These are phyloP conservation scores for Cydia fagiglandana DNA, from an alignment of 1,140 invertebrate genomes.

Conservation along the genomic window DNA sequence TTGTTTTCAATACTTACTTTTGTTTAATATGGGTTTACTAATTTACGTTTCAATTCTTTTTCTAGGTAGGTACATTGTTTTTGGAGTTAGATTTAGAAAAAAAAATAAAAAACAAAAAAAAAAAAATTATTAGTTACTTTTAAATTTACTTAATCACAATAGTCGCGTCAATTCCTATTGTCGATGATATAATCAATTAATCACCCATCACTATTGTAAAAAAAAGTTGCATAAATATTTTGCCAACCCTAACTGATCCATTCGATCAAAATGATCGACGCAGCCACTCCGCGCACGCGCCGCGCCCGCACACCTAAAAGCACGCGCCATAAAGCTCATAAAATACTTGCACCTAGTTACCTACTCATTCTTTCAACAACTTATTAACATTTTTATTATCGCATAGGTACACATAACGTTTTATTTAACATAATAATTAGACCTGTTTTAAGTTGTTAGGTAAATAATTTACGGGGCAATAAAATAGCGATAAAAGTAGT, in stretches of 20 bases:
- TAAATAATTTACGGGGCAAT: not conserved
- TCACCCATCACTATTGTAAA: not conserved
- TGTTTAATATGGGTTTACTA: not conserved
- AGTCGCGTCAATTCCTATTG: too few relatives aligned
- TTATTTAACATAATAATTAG: too few relatives aligned
- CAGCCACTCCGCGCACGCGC: slow-evolving; percentile 18
- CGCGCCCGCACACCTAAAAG: not conserved
- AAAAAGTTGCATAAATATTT: not conserved
- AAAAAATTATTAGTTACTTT: too few relatives aligned
- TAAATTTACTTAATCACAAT: too few relatives aligned
- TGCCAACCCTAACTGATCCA: not conserved
- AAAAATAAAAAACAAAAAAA: too few relatives aligned
- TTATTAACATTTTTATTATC: too few relatives aligned
- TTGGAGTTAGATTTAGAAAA: too few relatives aligned
- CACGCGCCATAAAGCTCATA: not conserved
- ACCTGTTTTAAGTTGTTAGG: not conserved
- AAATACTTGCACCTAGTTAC: not conserved
- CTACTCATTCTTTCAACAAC: not conserved
- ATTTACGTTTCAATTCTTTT: too few relatives aligned
- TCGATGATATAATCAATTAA: too few relatives aligned
- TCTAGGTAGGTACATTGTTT: too few relatives aligned
- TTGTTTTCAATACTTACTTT: not conserved
- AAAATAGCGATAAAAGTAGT: not conserved
- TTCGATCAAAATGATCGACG: not conserved
- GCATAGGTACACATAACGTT: too few relatives aligned